phyloP scores from a whole-genome alignment of 53 echinoderm and acorn worm species.

The Echinarachnius parma region DNA sequence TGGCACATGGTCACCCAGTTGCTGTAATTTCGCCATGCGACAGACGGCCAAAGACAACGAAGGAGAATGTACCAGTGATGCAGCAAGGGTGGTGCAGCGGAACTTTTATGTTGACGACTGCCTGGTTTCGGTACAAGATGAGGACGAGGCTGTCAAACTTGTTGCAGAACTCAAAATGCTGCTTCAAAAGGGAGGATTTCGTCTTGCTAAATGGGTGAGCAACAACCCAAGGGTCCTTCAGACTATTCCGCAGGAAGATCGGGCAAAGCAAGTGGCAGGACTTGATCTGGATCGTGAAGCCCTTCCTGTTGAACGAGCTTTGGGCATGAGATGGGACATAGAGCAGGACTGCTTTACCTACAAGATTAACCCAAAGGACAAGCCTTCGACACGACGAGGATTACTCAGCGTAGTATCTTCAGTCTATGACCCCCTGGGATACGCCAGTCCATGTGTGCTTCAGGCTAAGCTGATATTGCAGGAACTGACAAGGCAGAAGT shows the following conservation, averaged over 20 bases:
- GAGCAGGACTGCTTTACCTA: constrained; percentile 53
- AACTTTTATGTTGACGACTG: constrained; percentile 82
- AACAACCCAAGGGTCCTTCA: constrained; percentile 49
- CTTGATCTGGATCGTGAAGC: constrained; percentile 50
- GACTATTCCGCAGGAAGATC: constrained; percentile 40
- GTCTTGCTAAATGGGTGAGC: constrained; percentile 61
- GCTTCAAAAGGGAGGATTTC: constrained; percentile 50
- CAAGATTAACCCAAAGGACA: constrained; percentile 41
- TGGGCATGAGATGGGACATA: constrained; percentile 54
- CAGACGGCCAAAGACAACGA: constrained; percentile 29
- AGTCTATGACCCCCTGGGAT: constrained; percentile 63
- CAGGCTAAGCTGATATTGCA: constrained; percentile 63
- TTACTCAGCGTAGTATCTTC: constrained; percentile 54
- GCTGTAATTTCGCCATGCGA: constrained; percentile 46
- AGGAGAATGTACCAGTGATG: constrained; percentile 7
- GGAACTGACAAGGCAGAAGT: constrained; percentile 39
- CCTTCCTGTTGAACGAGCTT: constrained; percentile 58
- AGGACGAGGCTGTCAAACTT: constrained; percentile 43
- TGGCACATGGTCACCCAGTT: constrained; percentile 46
- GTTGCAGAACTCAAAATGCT: constrained; percentile 26
- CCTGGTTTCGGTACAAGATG: constrained; percentile 42
- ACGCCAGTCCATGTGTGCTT: constrained; percentile 52
- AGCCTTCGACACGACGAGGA: constrained; percentile 60
- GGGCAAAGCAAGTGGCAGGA: constrained; percentile 56
- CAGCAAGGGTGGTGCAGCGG: constrained; percentile 24